phyloP scores from a whole-genome alignment of 64 coral and sea anemone genomes.

The Montipora foliosa region DNA sequence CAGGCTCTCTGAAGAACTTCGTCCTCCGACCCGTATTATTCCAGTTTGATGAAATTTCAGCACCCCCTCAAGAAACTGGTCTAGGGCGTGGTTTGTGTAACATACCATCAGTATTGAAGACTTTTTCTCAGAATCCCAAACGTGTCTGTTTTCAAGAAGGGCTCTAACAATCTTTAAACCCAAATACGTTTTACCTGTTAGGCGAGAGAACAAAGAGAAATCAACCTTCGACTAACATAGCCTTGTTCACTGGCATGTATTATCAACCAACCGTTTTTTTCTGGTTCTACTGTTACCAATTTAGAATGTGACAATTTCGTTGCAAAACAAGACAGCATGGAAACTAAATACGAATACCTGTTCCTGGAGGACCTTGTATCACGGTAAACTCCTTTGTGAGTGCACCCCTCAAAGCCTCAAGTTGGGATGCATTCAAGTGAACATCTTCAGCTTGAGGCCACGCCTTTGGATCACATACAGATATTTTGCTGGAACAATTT shows the following conservation, averaged over 20 bases:
- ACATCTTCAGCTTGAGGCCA: slow-evolving; percentile 77
- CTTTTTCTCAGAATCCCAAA: slow-evolving; percentile 53
- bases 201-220: not conserved
- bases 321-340: not conserved
- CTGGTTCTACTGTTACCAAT: too few relatives aligned
- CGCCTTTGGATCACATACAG: slow-evolving; percentile 40
- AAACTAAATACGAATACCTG: slow-evolving; percentile 52
- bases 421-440: slow-evolving; percentile 76
- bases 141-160: slow-evolving; percentile 65
- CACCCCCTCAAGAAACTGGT: slow-evolving; percentile 92
- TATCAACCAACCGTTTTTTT: not conserved
- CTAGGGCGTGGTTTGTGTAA: slow-evolving; percentile 88
- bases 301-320: too few relatives aligned
- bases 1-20: slow-evolving; percentile 73
- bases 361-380: slow-evolving; percentile 96
- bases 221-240: too few relatives aligned
- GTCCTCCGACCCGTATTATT: slow-evolving; percentile 72
- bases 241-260: not conserved
- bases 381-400: slow-evolving; percentile 92
- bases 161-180: slow-evolving; percentile 74
- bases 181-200: slow-evolving; percentile 79
- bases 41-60: slow-evolving; percentile 63
- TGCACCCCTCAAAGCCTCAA: slow-evolving; percentile 79
- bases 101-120: slow-evolving; percentile 79
- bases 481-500: slow-evolving; percentile 6